Base-by-base conservation (phyloP, 2,888 invertebrate genomes). In the Anorthoa munda region DNA sequence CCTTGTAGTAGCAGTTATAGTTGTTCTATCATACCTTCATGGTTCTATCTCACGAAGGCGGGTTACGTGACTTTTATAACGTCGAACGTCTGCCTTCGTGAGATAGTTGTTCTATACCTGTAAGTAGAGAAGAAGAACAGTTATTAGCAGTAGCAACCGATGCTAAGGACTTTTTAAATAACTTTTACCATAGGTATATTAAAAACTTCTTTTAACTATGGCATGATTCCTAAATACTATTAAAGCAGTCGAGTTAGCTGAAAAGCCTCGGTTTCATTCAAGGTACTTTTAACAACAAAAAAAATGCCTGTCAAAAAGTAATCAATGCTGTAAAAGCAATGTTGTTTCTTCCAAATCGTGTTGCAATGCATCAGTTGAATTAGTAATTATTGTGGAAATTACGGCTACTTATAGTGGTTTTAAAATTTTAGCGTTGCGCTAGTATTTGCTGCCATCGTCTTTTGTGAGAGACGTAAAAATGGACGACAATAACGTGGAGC, bases 401-500 rank as follows among this genome's bases (percentile, higher is more conserved):
- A 58, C 63, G 55, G n/a, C 4, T 39, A 46, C 5, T 2, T 39
- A 4, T 61, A 58, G 56, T 64, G 0, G 21, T 45, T n/a, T 45
- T 11, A 21, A 9, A 45, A 11, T 46, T 64, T 39, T 23, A 60
- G 65, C 69, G 48, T 72, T 69, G 11, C 39, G 15, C n/a, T 26
- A 4, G 39, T 39, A 63, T 61, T 63, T 63, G 15, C n/a, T 12
- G 15, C 15, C 12, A 50, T 56, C 39, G 59, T 71, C 13, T 39
- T 23, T 13, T 55, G n/a, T n/a, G 39, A 69, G 78, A 82, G 31
- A 45, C 75, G n/a, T 55, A 75, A 95, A 90, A 85, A 97, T 97
- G 97, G 96, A 96, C 66, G 96, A 96, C 65, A 92, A 93, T 69
- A 94, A 92, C 88, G 96, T 97, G 75, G 96, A 97, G 83, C 97